Percentiles rank a stretch among this genome's conserved stretches.
phyloP scores from a whole-genome alignment of 2,113 vertebrate genomes.

The Grallaria varia region DNA sequence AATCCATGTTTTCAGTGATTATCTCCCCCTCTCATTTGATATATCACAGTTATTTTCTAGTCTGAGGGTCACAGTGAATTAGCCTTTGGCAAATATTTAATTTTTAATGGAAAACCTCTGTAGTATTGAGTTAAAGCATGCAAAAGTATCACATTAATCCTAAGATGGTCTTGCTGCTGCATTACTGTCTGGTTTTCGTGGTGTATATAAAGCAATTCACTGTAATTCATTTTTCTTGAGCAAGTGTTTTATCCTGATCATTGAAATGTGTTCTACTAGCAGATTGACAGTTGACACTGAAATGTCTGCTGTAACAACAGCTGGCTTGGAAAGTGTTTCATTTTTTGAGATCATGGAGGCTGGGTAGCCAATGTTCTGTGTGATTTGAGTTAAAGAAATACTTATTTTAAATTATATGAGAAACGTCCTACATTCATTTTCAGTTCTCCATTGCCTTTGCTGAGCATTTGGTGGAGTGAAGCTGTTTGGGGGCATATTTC shows the following conservation, averaged over 20 bases:
- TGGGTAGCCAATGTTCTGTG: neutral
- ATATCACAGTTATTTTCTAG: slow-evolving; percentile 37
- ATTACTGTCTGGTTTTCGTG: neutral
- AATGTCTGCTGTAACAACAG: neutral
- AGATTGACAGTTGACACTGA: neutral
- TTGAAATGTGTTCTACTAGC: neutral
- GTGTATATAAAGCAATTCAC: neutral
- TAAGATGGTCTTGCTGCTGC: neutral
- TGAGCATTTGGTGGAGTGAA: neutral
- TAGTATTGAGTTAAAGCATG: neutral
- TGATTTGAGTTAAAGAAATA: neutral
- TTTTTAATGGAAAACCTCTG: slow-evolving; percentile 35
- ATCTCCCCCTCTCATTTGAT: neutral
- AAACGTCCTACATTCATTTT: neutral
- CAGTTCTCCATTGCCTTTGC: neutral
- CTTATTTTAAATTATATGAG: neutral
- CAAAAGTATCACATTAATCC: neutral
- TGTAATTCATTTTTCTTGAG: neutral
- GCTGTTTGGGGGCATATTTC: neutral
- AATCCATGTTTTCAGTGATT: neutral
- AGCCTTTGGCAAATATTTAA: slow-evolving; percentile 44
- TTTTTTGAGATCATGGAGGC: neutral
- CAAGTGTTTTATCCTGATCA: neutral
- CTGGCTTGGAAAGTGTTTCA: neutral
- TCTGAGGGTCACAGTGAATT: slow-evolving; percentile 43